A percentile compares a stretch with the other conserved stretches of the same genome.
These are phyloP conservation scores for Sthenelais limicola DNA, from an alignment of 2,888 invertebrate species.

Conservation along the genomic window DNA sequence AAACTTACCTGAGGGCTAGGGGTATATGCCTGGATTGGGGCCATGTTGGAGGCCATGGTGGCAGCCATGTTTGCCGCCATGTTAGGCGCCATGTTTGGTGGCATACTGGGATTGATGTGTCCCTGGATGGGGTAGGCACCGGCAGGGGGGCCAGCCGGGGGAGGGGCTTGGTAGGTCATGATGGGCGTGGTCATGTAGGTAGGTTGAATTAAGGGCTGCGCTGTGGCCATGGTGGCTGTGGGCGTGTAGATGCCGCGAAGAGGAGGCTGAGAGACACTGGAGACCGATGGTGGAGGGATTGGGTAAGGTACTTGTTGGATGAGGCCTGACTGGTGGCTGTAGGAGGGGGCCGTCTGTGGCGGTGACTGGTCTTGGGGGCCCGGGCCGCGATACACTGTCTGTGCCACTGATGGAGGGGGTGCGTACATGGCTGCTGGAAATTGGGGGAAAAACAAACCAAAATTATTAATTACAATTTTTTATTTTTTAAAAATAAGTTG, in stretches of 20 bases:
- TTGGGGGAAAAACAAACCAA: neutral
- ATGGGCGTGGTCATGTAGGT: slow-evolving; percentile 38
- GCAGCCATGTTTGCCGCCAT: neutral
- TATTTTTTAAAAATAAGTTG: too few species aligned
- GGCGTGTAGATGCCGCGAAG: slow-evolving; percentile 32
- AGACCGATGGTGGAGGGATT: slow-evolving; percentile 1
- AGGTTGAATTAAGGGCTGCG: slow-evolving; percentile 9
- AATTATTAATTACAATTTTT: too few species aligned
- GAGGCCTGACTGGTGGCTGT: slow-evolving; percentile 10
- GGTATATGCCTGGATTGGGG: neutral
- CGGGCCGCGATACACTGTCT: slow-evolving; percentile 1
- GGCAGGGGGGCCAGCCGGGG: slow-evolving; percentile 26
- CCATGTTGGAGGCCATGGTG: slow-evolving; percentile 1
- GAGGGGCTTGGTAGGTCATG: slow-evolving; percentile 17
- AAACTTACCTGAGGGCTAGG: neutral
- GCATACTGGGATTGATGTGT: slow-evolving; percentile 6
- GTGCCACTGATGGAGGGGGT: neutral
- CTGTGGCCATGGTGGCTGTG: slow-evolving; percentile 23
- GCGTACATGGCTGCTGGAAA: slow-evolving; percentile 14
- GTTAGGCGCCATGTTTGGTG: neutral
- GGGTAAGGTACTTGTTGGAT: slow-evolving; percentile 28
- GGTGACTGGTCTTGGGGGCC: slow-evolving; percentile 19
- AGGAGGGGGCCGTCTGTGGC: slow-evolving; percentile 31
- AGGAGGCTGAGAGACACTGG: neutral
- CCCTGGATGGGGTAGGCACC: slow-evolving; percentile 35